Percentiles rank a stretch among this genome's conserved stretches.
Conservation (phyloP, 2,888 invertebrate species). For the Polietes domitor region DNA sequence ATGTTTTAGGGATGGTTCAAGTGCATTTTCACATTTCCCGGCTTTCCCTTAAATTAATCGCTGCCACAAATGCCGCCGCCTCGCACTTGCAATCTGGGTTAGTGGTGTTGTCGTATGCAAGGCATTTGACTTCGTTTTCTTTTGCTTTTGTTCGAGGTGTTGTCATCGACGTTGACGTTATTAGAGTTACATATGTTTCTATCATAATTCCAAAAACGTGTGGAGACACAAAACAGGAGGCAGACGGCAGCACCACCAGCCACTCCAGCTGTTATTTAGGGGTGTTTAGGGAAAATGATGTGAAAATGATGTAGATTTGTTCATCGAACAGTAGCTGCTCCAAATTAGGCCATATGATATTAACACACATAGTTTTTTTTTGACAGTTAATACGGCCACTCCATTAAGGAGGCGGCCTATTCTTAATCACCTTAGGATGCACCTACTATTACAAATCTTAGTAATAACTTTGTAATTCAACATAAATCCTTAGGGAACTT, state of each 20-base stretch:
- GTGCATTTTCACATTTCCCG: conserved; percentile 54
- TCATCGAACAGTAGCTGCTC: too few species aligned
- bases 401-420: too few species aligned
- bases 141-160: neutral
- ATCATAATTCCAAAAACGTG: conserved; percentile 28
- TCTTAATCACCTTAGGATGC: too few species aligned
- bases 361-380: too few species aligned
- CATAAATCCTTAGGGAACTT: too few species aligned
- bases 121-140: neutral
- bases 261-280: too few species aligned
- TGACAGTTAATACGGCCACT: too few species aligned
- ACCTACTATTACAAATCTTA: too few species aligned
- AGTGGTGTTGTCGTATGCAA: conserved; percentile 36
- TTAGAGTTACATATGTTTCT: conserved; percentile 35
- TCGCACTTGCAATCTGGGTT: conserved; percentile 58
- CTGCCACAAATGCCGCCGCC: neutral
- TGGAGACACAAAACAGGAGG: conserved; percentile 17
- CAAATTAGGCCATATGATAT: too few species aligned
- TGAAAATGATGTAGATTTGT: too few species aligned
- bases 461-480: too few species aligned
- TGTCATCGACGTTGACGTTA: neutral
- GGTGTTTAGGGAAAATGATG: neutral
- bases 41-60: too few species aligned
- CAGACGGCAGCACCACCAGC: neutral
- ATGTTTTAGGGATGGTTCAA: conserved; percentile 49